phyloP scores from a whole-genome alignment of 2,888 invertebrate species.

The Parthenolecanium corni region DNA sequence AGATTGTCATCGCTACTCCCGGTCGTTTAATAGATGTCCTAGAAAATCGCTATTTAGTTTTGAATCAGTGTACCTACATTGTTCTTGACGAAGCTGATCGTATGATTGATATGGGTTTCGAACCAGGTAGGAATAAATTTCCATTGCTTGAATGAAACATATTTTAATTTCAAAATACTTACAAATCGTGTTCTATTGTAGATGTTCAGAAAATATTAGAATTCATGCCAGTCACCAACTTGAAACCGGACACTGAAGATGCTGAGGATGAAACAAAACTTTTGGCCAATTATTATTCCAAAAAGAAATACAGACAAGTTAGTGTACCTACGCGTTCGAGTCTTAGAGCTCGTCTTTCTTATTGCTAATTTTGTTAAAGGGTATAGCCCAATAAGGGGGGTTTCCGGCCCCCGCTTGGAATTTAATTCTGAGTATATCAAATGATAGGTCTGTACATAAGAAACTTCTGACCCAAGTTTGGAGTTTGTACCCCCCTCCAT shows the following conservation, averaged over 20 bases:
- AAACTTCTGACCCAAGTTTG: too few relatives aligned
- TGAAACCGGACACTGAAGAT: slow-evolving; percentile 96
- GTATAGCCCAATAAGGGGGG: too few relatives aligned
- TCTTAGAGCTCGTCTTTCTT: too few relatives aligned
- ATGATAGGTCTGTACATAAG: too few relatives aligned
- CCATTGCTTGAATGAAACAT: neutral
- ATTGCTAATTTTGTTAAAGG: too few relatives aligned
- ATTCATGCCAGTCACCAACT: slow-evolving; percentile 93
- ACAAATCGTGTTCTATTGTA: slow-evolving; percentile 24
- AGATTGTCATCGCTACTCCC: slow-evolving; percentile 97
- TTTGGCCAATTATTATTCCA: slow-evolving; percentile 85
- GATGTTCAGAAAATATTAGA: slow-evolving; percentile 96
- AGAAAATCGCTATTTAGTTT: slow-evolving; percentile 92
- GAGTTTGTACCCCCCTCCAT: too few relatives aligned
- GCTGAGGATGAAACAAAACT: slow-evolving; percentile 88
- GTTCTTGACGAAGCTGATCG: slow-evolving; percentile 93
- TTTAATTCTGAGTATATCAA: too few relatives aligned
- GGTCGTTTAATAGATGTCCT: slow-evolving; percentile 97
- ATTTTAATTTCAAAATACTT: neutral
- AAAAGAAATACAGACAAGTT: slow-evolving; percentile 88
- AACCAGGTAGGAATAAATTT: slow-evolving; percentile 48
- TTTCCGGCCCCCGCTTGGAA: too few relatives aligned
- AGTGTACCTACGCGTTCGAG: neutral
- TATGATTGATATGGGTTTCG: slow-evolving; percentile 99
- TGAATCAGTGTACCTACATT: slow-evolving; percentile 96